Conservation (phyloP, 2,888 invertebrate species). For the Sylvicola fuscatus region DNA sequence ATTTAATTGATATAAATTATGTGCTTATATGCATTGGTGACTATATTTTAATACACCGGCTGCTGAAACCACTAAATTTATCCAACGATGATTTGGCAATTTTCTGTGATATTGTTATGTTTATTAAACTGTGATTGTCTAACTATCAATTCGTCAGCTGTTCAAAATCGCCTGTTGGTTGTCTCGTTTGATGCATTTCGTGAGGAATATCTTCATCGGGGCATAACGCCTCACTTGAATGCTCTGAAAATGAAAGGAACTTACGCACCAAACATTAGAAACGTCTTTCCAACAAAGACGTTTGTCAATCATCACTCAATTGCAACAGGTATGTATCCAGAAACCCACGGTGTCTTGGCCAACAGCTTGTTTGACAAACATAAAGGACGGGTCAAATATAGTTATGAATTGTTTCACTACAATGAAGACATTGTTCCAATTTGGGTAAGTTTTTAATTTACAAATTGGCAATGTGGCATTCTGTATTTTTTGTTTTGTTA, state of each 20-base stretch:
- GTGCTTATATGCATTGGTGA: too few species aligned
- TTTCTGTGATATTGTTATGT: too few species aligned
- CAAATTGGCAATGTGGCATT: too few species aligned
- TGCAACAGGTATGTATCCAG: slow-evolving; percentile 44
- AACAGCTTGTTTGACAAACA: slow-evolving; percentile 34
- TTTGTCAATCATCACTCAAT: slow-evolving; percentile 56
- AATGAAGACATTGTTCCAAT: slow-evolving; percentile 32
- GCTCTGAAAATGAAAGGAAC: slow-evolving; percentile 32
- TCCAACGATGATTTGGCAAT: too few species aligned
- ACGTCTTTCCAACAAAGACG: slow-evolving; percentile 48
- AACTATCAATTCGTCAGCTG: not conserved
- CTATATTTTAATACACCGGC: too few species aligned
- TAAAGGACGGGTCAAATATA: slow-evolving; percentile 15
- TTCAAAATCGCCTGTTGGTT: slow-evolving; percentile 22
- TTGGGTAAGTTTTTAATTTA: slow-evolving; percentile 27
- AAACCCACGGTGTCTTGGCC: slow-evolving; percentile 46
- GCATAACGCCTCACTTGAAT: slow-evolving; percentile 35
- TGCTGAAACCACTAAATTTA: too few species aligned
- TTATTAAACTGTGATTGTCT: too few species aligned
- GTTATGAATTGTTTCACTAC: slow-evolving; percentile 32
- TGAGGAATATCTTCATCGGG: slow-evolving; percentile 38
- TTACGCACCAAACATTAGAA: slow-evolving; percentile 33
- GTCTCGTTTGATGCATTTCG: slow-evolving; percentile 53
- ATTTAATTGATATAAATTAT: too few species aligned
- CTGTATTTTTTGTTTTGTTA: too few species aligned